Conservation (phyloP, 2,797 vertebrate species). For the Mormyrus hasselquistii region DNA sequence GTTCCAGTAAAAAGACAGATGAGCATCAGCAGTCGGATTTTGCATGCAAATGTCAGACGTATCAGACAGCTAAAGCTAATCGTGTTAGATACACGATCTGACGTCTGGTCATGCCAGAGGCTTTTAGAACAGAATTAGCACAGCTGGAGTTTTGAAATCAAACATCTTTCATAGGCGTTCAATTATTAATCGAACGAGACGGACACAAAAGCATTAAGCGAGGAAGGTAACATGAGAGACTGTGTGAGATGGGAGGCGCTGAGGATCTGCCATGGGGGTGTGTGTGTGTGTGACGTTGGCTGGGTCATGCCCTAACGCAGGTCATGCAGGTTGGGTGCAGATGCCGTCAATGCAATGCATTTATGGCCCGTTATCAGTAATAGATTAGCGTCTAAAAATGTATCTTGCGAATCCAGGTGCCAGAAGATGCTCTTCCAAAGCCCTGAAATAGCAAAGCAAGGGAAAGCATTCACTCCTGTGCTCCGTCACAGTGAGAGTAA, state of each 20-base stretch:
- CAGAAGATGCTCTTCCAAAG: not conserved
- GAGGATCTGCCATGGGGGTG: not conserved
- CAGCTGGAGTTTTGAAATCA: not conserved
- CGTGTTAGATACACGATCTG: not conserved
- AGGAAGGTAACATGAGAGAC: not conserved
- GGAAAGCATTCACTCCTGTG: not conserved
- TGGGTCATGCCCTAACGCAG: not conserved
- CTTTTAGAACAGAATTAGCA: not conserved
- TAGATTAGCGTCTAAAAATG: not conserved
- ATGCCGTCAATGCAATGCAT: not conserved
- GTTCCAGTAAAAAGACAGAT: not conserved
- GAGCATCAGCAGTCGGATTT: not conserved
- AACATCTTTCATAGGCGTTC: not conserved
- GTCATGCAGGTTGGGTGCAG: not conserved
- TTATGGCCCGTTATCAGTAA: not conserved
- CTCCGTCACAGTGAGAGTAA: not conserved
- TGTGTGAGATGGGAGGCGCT: not conserved
- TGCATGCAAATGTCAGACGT: not conserved
- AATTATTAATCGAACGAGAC: not conserved
- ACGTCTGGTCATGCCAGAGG: not conserved
- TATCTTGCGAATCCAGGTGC: not conserved
- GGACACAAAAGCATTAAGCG: not conserved
- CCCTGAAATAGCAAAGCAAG: not conserved
- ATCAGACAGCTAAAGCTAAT: not conserved
- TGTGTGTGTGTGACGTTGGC: not conserved